Evolutionary conservation across 2,888 invertebrate genomes (phyloP), one percentile per base, ranked within the genome.

Genomic region (Philereme vetulata): DNA sequence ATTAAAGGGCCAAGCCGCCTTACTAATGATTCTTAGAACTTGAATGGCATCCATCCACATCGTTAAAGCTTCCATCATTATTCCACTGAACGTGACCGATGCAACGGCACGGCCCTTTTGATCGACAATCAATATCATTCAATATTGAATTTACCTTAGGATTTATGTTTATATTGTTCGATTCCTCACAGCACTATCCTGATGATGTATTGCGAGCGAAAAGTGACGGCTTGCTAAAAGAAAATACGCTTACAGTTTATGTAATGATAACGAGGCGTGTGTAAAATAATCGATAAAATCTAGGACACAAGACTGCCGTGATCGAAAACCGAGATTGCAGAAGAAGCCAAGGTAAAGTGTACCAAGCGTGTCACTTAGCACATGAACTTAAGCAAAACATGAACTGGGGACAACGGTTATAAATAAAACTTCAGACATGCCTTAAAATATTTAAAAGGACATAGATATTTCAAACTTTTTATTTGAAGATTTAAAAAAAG

Each of bases 161-260:
- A 88, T 88, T 88, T 85, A 88, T 80, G 80, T 76, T 75, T 76
- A 70, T 77, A 86, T 85, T 86, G 86, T 85, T 82, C 69, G 68
- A 84, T 85, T 82, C 82, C 73, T 72, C 64, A 75, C 80, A 85
- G 2, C 21, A 85, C 84, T 80, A 85, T 76, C 72, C 71, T 66
- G 69, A 76, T 77, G 72, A 80, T 77, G 70, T 78, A 77, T 76
- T 51, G 69, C 59, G 51, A 68, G 60, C 60, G 61, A 64, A 65
- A 66, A 66, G 61, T 57, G 60, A 63, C 65, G 46, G 53, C 56
- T 59, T 40, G 46, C 50, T 47, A 42, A 55, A 56, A n/a, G 4
- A 47, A 51, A 36, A 8, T 33, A 33, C 43, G 59, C 21, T 2
- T 1, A 21, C 21, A 21, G 21, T 21, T 1, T 1, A 21, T 21